Evolutionary conservation across 1,140 invertebrate species (phyloP), one percentile per base, ranked within the genome.

Genomic region (Amphibalanus amphitrite): DNA sequence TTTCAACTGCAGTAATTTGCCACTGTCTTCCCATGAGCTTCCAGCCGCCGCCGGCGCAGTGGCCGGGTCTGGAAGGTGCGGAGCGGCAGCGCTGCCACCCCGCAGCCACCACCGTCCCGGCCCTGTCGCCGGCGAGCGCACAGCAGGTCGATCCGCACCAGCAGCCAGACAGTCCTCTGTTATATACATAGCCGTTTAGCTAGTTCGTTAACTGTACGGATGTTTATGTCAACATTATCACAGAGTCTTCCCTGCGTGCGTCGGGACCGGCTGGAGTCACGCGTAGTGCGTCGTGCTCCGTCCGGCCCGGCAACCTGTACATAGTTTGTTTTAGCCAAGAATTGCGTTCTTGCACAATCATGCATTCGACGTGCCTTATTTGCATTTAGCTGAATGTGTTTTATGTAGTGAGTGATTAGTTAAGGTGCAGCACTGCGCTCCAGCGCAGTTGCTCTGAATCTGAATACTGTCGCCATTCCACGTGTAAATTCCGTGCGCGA

Each of bases 341-440:
- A 59, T 59, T 59, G 47, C 47, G 47, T 59, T 59, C 47, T 59
- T 59, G 47, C 47, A 59, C 47, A 59, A 59, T 59, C 47, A 59
- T 59, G 47, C 47, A 59, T 59, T 59, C 47, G 47, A 59, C 47
- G 47, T 59, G 47, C 47, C 47, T 59, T 59, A 59, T 59, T 59
- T 59, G 47, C 47, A 59, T 59, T 59, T 59, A 59, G 47, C 47
- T 59, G 47, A 59, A 59, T 23, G 47, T 59, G 47, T 59, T 59
- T 59, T 59, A 59, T 59, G 47, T 59, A 59, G 47, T 20, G 47
- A 59, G 47, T 59, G 47, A 59, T 59, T 59, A 59, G 47, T 23
- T 59, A 59, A 59, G 47, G 47, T 20, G 47, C 10, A 1, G 47
- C 17, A 20, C 1, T 59, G 47, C 47, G 47, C 47, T 20, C 20